Base-by-base conservation (phyloP, 1,140 invertebrate genomes). In the Drepana arcuata region DNA sequence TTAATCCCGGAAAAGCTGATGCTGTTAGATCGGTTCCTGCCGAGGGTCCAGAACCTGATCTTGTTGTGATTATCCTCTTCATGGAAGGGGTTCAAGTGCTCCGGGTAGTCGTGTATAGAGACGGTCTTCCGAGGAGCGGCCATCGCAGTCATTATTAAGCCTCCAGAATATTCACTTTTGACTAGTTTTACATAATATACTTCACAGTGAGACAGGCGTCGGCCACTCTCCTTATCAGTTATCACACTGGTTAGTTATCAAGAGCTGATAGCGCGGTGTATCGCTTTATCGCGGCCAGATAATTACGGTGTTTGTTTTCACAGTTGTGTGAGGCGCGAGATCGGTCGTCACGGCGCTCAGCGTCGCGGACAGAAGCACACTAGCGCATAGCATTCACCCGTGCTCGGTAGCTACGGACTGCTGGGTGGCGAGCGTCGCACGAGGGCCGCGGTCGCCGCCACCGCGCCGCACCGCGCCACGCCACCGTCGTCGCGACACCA, bases 61-160 rank as follows among this genome's bases (percentile, higher is more conserved):
- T 84, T 85, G 40, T 84, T 86, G 42, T 87, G 86, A 48, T 88
- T 85, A 42, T 88, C 85, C 27, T 89, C 89, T 41, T 91, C 89
- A 41, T 86, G 85, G 68, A 91, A 91, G 2, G 89, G 90, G 75
- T 91, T 91, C 23, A 91, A 73, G 60, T 91, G 89, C 59, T 91
- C 89, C 11, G 90, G 89, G 69, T 91, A 91, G 65, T 91, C 86
- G 66, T 89, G 84, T 48, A 90, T 86, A 27, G 85, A 86, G 38
- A 69, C 39, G 7, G 64, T 66, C 63, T 78, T 84, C 35, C 70
- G 58, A 24, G 63, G 54, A 28, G 48, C 62, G 29, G 73, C 67
- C 53, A 67, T 71, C 33, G 70, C 51, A 34, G 71, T 61, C 75
- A 80, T 75, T 42, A 43, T 69, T 62, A 23, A 34, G 43, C 29